Evolutionary conservation across 2,888 invertebrate genomes (phyloP), one percentile per base, ranked within the genome.

Genomic region (Sminthurides aquaticus): DNA sequence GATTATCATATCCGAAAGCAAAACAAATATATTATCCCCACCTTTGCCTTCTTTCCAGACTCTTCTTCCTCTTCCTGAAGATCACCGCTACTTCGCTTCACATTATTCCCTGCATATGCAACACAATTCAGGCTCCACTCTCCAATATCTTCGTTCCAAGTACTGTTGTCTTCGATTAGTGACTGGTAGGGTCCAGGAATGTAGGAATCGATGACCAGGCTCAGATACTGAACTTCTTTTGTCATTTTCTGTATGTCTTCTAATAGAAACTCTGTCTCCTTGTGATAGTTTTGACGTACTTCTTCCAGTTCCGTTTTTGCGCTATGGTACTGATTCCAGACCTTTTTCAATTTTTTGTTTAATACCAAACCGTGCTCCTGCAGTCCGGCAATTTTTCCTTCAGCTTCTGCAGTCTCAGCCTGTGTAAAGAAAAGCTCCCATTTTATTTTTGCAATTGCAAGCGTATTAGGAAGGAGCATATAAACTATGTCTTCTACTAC

Each of bases 121-220:
- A 99, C 95, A 79, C 97, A 97, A 78, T 90, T 89, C 56, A 99
- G 84, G 78, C 98, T 96, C 91, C 97, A 99, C 79, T 99, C 98
- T 34, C 97, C 97, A 34, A 96, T 91, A 77, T 98, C 97, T 79
- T 96, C 96, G 81, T 96, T 98, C 95, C 97, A 99, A 76, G 91
- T 88, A 54, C 95, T 89, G 77, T 95, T 91, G 75, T 88, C 84
- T 76, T 94, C 92, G 69, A 97, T 90, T 80, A 91, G 84, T 58
- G 88, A 91, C 83, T 93, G 89, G 79, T 95, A 96, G 78, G 94
- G 90, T 75, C 86, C 86, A 1, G 98, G 98, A 78, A 99, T 94
- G 77, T 93, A 97, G 55, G 87, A 87, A 77, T 95, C 91, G 48
- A 98, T 86, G 73, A 98, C 88, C 3, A 93, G 80, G 78, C 92